Evolutionary conservation across 2,797 vertebrate genomes (phyloP).

Genomic region (Odontamblyopus lacepedii): DNA sequence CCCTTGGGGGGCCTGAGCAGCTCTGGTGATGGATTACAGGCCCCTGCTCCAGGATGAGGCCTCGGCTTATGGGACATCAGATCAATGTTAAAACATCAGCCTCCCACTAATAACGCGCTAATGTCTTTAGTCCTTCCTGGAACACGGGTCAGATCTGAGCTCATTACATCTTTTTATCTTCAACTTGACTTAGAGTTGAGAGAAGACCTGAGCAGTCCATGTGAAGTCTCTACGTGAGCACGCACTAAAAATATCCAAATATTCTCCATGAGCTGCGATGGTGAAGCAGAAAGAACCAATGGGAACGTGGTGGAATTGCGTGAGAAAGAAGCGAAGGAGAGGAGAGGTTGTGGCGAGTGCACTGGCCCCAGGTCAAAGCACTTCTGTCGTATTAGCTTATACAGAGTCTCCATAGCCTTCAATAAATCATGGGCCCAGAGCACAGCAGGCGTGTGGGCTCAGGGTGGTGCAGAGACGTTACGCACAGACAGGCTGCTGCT

Average conservation of each 20-base stretch:
- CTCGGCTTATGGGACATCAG: slow-evolving; percentile 53
- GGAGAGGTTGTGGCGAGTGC: slow-evolving; percentile 51
- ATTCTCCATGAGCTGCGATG: slow-evolving; percentile 30
- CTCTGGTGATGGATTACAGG: slow-evolving; percentile 53
- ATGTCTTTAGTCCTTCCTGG: slow-evolving; percentile 49
- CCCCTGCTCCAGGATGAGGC: slow-evolving; percentile 34
- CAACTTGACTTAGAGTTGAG: background rate
- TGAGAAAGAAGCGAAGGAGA: slow-evolving; percentile 59
- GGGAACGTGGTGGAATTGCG: slow-evolving; percentile 49
- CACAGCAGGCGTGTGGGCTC: slow-evolving; percentile 31
- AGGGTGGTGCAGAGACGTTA: slow-evolving; percentile 26
- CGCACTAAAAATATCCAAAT: background rate
- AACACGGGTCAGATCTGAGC: slow-evolving; percentile 49
- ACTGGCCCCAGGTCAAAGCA: slow-evolving; percentile 68
- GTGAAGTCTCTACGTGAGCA: background rate
- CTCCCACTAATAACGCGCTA: slow-evolving; percentile 33
- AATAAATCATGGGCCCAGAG: slow-evolving; percentile 70
- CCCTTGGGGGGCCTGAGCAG: slow-evolving; percentile 36
- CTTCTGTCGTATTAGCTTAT: slow-evolving; percentile 73
- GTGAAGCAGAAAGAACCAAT: slow-evolving; percentile 1
- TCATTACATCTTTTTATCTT: slow-evolving; percentile 19
- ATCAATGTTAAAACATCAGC: slow-evolving; percentile 65
- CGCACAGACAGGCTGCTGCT: background rate
- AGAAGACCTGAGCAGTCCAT: too few species aligned
- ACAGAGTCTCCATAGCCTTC: slow-evolving; percentile 60